Evolutionary conservation across 1,140 invertebrate genomes (phyloP), one percentile per base, ranked within the genome.

Genomic region (Drosophila neocordata): DNA sequence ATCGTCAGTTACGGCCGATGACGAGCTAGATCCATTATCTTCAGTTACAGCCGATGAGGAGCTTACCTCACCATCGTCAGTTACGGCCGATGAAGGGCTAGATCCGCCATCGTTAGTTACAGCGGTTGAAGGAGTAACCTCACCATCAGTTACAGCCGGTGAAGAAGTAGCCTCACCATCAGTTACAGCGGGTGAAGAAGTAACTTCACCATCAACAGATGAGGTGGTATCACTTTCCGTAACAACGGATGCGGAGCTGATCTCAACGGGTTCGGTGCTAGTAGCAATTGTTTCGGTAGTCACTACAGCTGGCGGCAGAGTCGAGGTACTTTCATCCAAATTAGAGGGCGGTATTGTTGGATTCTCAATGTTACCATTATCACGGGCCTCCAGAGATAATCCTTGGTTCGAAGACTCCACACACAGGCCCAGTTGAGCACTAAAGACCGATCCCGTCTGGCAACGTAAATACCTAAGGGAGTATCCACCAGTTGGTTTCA

Each of bases 291-390:
- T 1, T 15, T n/a, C n/a, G 13, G 66, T 48, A 1, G 61, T 20
- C 4, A 31, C 27, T 11, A 8, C 44, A 4, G 13, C 12, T 1
- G 61, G 15, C 15, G 18, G 11, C 13, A 11, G 18, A n/a, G 12
- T 31, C 4, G 65, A 51, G 0, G 63, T 65, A 18, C 38, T 59
- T 0, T 69, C 75, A 51, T 82, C 67, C 7, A 66, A 6, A 31
- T 70, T 73, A 13, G 7, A 22, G 12, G 80, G 76, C 8, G 83
- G 83, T 62, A 83, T 37, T 11, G 83, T 88, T 0, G 83, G 83
- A 13, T 83, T 88, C 60, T 83, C 84, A 52, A 88, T 88, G n/a
- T 88, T 82, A 20, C 79, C 48, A 44, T 69, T 57, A 0, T 83
- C 79, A n/a, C 65, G 48, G 13, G 55, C 55, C 31, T 68, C 7